Evolutionary conservation across 2,888 invertebrate species (phyloP), one percentile per base, ranked within the genome.

Genomic region (Lapara coniferarum): DNA sequence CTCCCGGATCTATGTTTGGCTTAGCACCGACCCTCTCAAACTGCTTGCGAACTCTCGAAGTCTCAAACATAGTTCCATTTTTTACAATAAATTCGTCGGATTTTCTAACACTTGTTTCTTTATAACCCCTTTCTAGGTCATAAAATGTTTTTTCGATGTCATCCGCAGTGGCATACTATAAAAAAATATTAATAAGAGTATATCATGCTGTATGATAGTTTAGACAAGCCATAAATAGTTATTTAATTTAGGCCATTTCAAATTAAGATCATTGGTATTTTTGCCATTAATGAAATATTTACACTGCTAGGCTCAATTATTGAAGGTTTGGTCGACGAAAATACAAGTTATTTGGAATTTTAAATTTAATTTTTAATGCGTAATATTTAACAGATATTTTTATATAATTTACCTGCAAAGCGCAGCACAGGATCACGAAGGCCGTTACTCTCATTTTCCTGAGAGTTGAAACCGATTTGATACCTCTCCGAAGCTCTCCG

Each of bases 351-450:
- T 55, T 14, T 16, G 8, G 37, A 37, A 37, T 30, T 30, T 58
- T 10, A 7, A 58, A 30, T 10, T 7, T 5, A 10, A 37, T 44
- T 12, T 12, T 25, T 25, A 25, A 25, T 25, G 25, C 1, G 10
- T 63, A 46, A 37, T 37, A 37, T 2, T 37, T 8, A 37, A 1
- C 5, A 16, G 12, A 6, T 16, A 7, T 46, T 63, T 1, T n/a
- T 37, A 49, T 66, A 37, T 57, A 25, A 71, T 90, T 93, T 74
- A 93, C 93, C 91, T 92, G 92, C 85, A 92, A 77, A 78, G 84
- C 87, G 81, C 90, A 91, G 90, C 86, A 88, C 79, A 92, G 83
- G 93, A 93, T 92, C 93, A 92, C 90, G 78, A 91, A 84, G 90
- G 91, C 79, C 81, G 85, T 80, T 70, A 80, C 92, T 87, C 93